Base-by-base conservation (phyloP, 1,140 invertebrate species). In the Dinoponera quadriceps region DNA sequence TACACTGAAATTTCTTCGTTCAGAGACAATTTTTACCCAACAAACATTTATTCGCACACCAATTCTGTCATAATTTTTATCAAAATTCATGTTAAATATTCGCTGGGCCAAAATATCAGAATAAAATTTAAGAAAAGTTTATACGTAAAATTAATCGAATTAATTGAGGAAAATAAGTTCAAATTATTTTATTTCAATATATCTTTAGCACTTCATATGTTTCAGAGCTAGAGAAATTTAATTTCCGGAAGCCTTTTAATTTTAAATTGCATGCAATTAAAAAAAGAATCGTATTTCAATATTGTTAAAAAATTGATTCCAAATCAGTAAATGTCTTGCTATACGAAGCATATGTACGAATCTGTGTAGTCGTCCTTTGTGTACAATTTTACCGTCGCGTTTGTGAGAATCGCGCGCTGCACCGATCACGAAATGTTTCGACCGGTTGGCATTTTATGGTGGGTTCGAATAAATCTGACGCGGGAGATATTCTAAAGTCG, bases 371-470 rank as follows among this genome's bases (percentile, higher is more conserved):
- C 16, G 33, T 0, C n/a, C 9, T n/a, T n/a, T 18, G 38, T 33
- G 9, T 25, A 66, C 13, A 20, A 22, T 65, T 65, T 65, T 65
- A 51, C 38, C 51, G n/a, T 33, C 38, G 3, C 27, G 3, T 75
- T 16, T 49, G n/a, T n/a, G 44, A 14, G 59, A 3, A 77, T 65
- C 66, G 44, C 59, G 13, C 27, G 20, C 27, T 51, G 27, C 48
- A 66, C 38, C 44, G 48, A 66, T 75, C 44, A 59, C 44, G 22
- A 74, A 49, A 62, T 74, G 20, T 27, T 68, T 22, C 44, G 25
- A 60, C 62, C n/a, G 25, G 44, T 65, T 60, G 73, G 73, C 44
- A 54, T 77, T 77, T 77, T 77, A 77, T 27, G 27, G 11, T 49
- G n/a, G 9, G n/a, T 51, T 68, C 27, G 60, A n/a, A 66, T 38